These are phyloP conservation scores for Nematopogon swammerdamellus DNA, from an alignment of 2,888 invertebrate species.

Conservation along the genomic window DNA sequence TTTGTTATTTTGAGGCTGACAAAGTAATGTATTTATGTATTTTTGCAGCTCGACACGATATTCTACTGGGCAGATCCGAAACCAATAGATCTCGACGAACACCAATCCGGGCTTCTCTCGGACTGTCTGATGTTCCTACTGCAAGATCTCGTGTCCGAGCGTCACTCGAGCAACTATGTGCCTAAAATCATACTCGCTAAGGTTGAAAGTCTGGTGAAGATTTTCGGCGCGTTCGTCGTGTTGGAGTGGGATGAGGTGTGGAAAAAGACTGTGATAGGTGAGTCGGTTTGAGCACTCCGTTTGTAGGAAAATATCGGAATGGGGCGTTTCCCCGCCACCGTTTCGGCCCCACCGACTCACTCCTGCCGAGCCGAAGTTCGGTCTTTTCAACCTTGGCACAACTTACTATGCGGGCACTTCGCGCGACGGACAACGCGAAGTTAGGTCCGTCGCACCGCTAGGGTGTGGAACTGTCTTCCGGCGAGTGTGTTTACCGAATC, in stretches of 20 bases:
- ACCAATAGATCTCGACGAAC: not conserved
- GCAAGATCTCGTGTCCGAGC: conserved; percentile 10
- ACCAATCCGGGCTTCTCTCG: not conserved
- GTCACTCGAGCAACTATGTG: conserved; percentile 19
- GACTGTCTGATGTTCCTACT: not conserved
- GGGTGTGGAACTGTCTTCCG: no score
- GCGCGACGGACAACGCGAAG: no score
- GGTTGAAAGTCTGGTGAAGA: conserved; percentile 14
- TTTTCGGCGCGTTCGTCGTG: conserved; percentile 17
- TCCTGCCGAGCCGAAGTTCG: no score
- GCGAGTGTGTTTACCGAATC: no score
- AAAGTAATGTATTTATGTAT: no score
- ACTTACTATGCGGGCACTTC: no score
- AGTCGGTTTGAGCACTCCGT: not conserved
- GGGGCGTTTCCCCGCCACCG: no score
- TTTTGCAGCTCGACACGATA: conserved; percentile 21
- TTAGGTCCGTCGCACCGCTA: no score
- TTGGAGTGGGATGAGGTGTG: conserved; percentile 3
- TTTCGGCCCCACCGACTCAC: no score
- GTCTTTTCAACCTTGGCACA: no score
- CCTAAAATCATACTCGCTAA: conserved; percentile 13
- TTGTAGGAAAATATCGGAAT: no score
- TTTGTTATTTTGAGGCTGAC: no score
- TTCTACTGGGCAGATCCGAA: conserved; percentile 14
- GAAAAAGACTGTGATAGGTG: not conserved